phyloP scores from a whole-genome alignment of 2,797 vertebrate genomes.

The Sebastes diploproa region DNA sequence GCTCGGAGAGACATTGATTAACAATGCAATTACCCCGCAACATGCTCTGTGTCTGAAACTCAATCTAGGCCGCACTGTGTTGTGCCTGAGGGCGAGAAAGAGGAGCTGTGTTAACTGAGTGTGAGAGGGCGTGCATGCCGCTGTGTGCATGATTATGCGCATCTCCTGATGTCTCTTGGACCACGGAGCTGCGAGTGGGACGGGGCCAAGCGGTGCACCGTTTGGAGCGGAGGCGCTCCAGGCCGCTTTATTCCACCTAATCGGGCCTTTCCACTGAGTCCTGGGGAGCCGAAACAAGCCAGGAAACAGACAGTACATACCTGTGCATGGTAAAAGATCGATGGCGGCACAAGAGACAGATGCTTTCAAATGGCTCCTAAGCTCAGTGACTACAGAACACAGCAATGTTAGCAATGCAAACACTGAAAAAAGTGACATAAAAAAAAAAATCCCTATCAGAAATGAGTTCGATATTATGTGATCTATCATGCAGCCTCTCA shows the following conservation, averaged over 20 bases:
- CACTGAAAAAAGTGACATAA: slow-evolving; percentile 14
- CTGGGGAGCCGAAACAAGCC: slow-evolving; percentile 51
- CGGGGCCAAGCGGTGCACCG: slow-evolving; percentile 30
- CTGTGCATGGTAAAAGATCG: slow-evolving; percentile 47
- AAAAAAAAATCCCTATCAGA: background rate
- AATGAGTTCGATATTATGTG: slow-evolving; percentile 17
- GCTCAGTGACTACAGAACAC: slow-evolving; percentile 32
- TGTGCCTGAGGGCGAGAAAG: slow-evolving; percentile 59
- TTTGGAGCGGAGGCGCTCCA: slow-evolving; percentile 47
- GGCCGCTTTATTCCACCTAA: slow-evolving; percentile 60
- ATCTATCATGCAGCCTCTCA: slow-evolving; percentile 10
- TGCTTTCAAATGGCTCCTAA: slow-evolving; percentile 46
- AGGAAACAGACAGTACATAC: slow-evolving; percentile 61
- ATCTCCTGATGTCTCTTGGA: slow-evolving; percentile 49
- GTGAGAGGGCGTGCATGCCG: slow-evolving; percentile 25
- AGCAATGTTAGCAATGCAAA: slow-evolving; percentile 43
- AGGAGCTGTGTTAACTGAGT: slow-evolving; percentile 44
- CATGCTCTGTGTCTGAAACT: slow-evolving; percentile 80
- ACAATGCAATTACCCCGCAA: slow-evolving; percentile 85
- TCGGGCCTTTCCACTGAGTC: slow-evolving; percentile 52
- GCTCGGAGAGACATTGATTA: slow-evolving; percentile 84
- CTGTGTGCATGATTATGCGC: slow-evolving; percentile 32
- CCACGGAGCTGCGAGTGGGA: slow-evolving; percentile 44
- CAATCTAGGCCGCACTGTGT: slow-evolving; percentile 69
- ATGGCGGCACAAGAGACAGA: slow-evolving; percentile 36